Base-by-base conservation (phyloP, 2,797 vertebrate species). In the Falco biarmicus region DNA sequence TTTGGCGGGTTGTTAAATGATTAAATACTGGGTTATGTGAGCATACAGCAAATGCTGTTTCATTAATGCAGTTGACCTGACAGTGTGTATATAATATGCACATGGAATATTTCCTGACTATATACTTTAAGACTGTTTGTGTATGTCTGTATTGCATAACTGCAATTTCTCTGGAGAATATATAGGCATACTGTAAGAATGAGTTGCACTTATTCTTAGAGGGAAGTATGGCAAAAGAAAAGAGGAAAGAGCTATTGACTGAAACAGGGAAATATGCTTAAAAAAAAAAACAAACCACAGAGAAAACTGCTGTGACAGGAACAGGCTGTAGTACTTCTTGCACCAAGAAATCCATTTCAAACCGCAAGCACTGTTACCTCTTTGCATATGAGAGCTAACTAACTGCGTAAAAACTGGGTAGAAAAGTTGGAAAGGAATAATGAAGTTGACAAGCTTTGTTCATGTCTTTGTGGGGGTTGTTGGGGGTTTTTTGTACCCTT, bases 21-120 rank as follows among this genome's bases (percentile, higher is more conserved):
- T 85, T 96, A 97, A 87, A 96, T 96, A 65, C 45, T 83, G 73
- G 84, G 85, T 97, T 97, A 96, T 2, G 32, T 79, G 66, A 74
- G 17, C 76, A n/a, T 73, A 89, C n/a, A 86, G 94, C 96, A 88
- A 81, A 93, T 96, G 93, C 93, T 96, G 78, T 64, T 90, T 96
- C 8, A 9, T 83, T 95, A 93, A 89, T 94, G n/a, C 50, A 79
- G 84, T 83, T 97, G 87, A 91, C 82, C 92, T 94, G 56, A 94
- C 71, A 34, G 28, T 82, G 32, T 92, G 51, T 85, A 43, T 91
- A 13, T 74, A 54, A 51, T 59, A 32, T 80, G 39, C 84, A 73
- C 87, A 68, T 75, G 83, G 39, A 89, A 13, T 96, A 56, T 91
- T 78, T 71, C 76, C 32, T 84, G 80, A 70, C 45, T 70, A 18